These are phyloP conservation scores for Tenualosa thibaudeaui DNA, from an alignment of 2,797 vertebrate genomes.

Conservation along the genomic window DNA sequence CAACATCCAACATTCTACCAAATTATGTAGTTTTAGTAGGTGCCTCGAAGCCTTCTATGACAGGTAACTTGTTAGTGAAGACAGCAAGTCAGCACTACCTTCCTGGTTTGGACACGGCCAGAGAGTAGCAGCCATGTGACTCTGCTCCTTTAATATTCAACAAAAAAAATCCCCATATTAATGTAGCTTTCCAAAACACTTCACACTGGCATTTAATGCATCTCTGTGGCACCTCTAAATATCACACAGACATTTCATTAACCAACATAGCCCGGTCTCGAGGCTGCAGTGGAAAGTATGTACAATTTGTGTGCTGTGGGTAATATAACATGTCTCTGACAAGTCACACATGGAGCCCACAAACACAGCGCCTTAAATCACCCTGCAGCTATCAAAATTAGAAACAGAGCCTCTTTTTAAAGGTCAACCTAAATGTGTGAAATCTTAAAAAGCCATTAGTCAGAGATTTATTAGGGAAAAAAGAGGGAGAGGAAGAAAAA, in stretches of 20 bases:
- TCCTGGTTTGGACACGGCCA: background rate
- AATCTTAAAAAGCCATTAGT: slow-evolving; percentile 13
- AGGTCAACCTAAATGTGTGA: slow-evolving; percentile 15
- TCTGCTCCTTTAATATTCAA: slow-evolving; percentile 34
- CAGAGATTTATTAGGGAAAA: background rate
- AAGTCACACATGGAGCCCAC: background rate
- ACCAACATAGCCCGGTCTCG: background rate
- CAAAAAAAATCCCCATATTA: slow-evolving; percentile 10
- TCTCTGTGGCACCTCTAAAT: background rate
- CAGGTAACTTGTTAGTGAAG: too few relatives aligned
- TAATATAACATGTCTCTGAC: slow-evolving; percentile 2
- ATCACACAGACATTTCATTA: slow-evolving; percentile 26
- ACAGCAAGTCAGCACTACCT: too few relatives aligned
- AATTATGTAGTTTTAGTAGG: too few relatives aligned
- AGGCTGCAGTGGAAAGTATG: background rate
- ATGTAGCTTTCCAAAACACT: background rate
- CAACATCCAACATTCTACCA: too few relatives aligned
- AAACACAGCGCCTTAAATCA: background rate
- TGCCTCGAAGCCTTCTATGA: too few relatives aligned
- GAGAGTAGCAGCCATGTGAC: slow-evolving; percentile 33
- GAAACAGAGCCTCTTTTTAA: background rate
- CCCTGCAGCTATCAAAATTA: slow-evolving; percentile 14
- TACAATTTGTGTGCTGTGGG: background rate
- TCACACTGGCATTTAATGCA: background rate
- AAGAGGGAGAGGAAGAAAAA: background rate